Percentiles rank a stretch among this genome's conserved stretches.
These are phyloP conservation scores for Gallirallus australis DNA, from an alignment of 2,797 vertebrate genomes.

Conservation along the genomic window DNA sequence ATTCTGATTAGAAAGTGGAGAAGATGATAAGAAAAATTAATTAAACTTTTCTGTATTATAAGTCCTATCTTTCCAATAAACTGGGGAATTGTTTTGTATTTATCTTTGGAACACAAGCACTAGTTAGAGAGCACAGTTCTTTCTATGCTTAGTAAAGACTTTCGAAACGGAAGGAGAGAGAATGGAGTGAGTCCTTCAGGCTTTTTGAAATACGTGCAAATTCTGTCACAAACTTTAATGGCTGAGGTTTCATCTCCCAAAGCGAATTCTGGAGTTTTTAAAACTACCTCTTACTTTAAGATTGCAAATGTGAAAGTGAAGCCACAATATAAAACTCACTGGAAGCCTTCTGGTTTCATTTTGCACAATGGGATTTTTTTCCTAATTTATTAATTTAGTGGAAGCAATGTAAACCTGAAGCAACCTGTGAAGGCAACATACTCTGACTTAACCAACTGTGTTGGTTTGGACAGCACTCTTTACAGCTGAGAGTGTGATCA, in stretches of 20 bases:
- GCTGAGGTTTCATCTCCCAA: not conserved
- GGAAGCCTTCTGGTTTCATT: not conserved
- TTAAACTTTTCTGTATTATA: not conserved
- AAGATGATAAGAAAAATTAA: conserved; percentile 12
- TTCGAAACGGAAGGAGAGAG: not conserved
- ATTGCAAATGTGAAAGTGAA: not conserved
- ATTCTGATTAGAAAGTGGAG: not conserved
- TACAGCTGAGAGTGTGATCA: not conserved
- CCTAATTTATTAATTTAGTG: not conserved
- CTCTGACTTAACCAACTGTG: not conserved
- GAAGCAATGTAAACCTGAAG: not conserved
- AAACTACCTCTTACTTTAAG: not conserved
- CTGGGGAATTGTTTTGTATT: not conserved
- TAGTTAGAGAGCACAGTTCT: not conserved
- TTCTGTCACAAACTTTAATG: not conserved
- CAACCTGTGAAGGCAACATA: not conserved
- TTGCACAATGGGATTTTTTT: not conserved
- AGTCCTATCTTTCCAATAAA: not conserved
- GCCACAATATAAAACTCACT: not conserved
- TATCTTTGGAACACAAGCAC: not conserved
- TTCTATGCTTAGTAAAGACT: not conserved
- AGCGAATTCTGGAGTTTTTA: not conserved
- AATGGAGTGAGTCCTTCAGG: not conserved
- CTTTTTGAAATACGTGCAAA: not conserved
- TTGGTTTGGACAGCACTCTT: not conserved